These are phyloP conservation scores for Myoxocephalus aenaeus DNA, from an alignment of 2,797 vertebrate genomes.

Conservation along the genomic window DNA sequence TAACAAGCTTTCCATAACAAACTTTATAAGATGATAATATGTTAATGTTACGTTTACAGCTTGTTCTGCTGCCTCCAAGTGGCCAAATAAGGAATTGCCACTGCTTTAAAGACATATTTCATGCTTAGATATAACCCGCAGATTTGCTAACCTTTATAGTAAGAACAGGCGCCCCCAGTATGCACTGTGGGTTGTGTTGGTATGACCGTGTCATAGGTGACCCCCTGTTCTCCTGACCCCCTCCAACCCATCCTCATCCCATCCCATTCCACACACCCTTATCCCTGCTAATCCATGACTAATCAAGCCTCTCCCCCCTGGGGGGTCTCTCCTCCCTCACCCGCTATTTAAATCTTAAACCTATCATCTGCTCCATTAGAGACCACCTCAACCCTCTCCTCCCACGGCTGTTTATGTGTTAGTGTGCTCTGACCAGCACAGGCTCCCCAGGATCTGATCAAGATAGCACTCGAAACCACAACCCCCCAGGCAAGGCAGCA, in stretches of 20 bases:
- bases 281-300: conserved; percentile 57
- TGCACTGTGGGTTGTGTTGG: not conserved
- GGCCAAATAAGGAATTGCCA: no score
- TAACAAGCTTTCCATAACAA: not conserved
- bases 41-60: not conserved
- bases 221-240: conserved; percentile 27
- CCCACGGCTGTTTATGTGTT: conserved; percentile 31
- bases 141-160: not conserved
- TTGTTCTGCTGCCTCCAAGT: not conserved
- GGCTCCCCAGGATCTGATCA: conserved; percentile 4
- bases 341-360: conserved; percentile 64
- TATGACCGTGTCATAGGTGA: not conserved
- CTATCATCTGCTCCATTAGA: conserved; percentile 74
- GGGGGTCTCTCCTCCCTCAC: conserved; percentile 27
- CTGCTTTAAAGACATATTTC: not conserved
- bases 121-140: not conserved
- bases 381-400: conserved; percentile 23
- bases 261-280: conserved; percentile 14
- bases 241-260: conserved; percentile 31
- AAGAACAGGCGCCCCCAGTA: not conserved
- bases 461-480: not conserved
- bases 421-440: not conserved
- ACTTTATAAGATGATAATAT: not conserved
- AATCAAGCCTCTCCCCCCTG: conserved; percentile 49
- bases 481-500: not conserved